Evolutionary conservation across 2,113 vertebrate genomes (phyloP), one percentile per base, ranked within the genome.

Genomic region (Marmota flaviventris): DNA sequence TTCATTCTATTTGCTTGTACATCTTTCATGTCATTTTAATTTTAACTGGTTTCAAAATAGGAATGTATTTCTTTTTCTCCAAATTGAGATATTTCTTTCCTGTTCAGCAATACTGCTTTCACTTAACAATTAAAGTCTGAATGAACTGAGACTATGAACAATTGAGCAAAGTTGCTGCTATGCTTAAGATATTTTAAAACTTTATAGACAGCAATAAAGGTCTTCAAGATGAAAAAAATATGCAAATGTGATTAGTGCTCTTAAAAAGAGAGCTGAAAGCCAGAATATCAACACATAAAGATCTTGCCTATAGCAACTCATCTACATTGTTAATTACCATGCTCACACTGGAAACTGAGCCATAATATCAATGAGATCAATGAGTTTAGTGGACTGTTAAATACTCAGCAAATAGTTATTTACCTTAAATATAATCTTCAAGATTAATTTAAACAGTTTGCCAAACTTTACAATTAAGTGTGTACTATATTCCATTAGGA

Each of bases 321-420:
- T 97, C 96, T 97, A 95, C 95, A 95, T 88, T 97, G 94, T 98
- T 98, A 98, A 98, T 98, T 98, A 96, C 18, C 89, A 90, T 96
- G 53, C 51, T 96, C 88, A 76, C 70, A 93, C 65, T 85, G 72
- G 79, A 98, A 98, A 96, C 61, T 86, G 97, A 98, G 63, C 18
- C 96, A 92, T 58, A 17, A 10, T 93, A 97, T 90, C 91, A 95
- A 72, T 78, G 77, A 98, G 81, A 96, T 95, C 96, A 97, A 87
- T 89, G 85, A 79, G 37, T 11, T 98, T 94, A 91, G 69, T 89
- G 81, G 37, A 51, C 20, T 96, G 10, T 90, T 96, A 92, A 97
- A 51, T 95, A 93, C 82, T 95, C 89, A 81, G n/a, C 27, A 97
- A 96, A 97, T 5, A 91, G 37, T 0, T 89, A 51, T 93, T 86